Percentiles rank a stretch among this genome's conserved stretches.
phyloP scores from a whole-genome alignment of 2,113 vertebrate species.

The Ageneiosus marmoratus region DNA sequence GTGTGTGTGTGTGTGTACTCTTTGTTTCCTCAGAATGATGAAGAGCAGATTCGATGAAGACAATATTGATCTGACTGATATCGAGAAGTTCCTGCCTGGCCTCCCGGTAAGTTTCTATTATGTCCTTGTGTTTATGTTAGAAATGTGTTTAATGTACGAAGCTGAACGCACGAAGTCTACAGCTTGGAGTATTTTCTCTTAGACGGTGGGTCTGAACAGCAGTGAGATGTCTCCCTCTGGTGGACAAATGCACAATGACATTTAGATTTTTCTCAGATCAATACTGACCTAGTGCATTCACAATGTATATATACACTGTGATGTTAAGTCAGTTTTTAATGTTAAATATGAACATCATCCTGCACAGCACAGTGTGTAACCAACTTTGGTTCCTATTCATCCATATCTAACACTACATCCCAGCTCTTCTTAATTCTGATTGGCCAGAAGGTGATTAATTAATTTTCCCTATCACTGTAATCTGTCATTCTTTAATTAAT shows the following conservation, averaged over 20 bases:
- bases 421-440: background rate
- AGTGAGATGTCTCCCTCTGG: constrained; percentile 45
- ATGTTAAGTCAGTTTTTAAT: no score
- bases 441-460: no score
- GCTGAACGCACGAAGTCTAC: no score
- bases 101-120: constrained; percentile 78
- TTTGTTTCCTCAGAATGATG: constrained; percentile 77
- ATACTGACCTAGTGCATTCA: constrained; percentile 46
- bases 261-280: background rate
- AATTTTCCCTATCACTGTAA: no score
- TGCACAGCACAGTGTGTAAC: no score
- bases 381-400: no score
- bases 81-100: constrained; percentile 90
- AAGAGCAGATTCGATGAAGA: constrained; percentile 88
- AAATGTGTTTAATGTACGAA: background rate
- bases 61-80: constrained; percentile 90
- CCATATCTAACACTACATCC: no score
- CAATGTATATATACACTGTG: no score
- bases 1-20: background rate
- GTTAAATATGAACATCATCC: no score
- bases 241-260: constrained; percentile 35
- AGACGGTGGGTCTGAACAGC: background rate
- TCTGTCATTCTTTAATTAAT: no score
- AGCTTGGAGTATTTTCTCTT: no score
- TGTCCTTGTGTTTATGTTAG: background rate